These are phyloP conservation scores for Elmis aenea DNA, from an alignment of 2,888 invertebrate species.

Conservation along the genomic window DNA sequence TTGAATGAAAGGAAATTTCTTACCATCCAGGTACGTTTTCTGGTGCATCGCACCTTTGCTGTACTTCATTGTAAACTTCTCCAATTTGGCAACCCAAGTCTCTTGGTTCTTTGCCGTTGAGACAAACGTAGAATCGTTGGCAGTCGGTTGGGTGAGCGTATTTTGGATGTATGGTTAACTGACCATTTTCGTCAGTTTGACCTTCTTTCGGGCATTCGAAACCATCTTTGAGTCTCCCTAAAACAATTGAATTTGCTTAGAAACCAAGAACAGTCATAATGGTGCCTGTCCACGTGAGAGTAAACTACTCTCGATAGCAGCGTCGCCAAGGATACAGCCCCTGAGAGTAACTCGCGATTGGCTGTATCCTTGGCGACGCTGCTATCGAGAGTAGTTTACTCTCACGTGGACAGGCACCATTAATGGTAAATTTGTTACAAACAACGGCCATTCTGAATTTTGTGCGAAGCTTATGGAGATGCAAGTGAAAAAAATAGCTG, in stretches of 20 bases:
- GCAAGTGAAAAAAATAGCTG: neutral
- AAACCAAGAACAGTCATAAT: too few species aligned
- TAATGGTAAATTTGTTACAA: neutral
- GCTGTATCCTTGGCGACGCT: too few species aligned
- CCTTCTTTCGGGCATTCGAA: constrained; percentile 77
- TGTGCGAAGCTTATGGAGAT: neutral
- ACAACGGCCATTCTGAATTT: neutral
- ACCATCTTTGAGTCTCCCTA: constrained; percentile 75
- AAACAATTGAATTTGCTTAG: constrained; percentile 16
- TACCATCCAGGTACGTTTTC: constrained; percentile 89
- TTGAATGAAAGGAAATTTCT: constrained; percentile 34
- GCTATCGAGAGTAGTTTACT: too few species aligned
- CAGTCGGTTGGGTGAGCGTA: constrained; percentile 83
- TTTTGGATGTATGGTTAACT: constrained; percentile 75
- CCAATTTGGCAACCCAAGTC: constrained; percentile 82
- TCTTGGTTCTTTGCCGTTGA: constrained; percentile 81
- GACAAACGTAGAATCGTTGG: constrained; percentile 86
- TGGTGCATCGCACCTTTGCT: constrained; percentile 80
- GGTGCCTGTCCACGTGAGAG: too few species aligned
- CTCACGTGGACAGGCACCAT: too few species aligned
- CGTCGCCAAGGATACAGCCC: too few species aligned
- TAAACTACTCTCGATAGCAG: too few species aligned
- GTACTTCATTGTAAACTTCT: constrained; percentile 85
- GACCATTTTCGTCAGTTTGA: constrained; percentile 62
- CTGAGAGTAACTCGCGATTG: too few species aligned